Evolutionary conservation across 2,113 vertebrate species (phyloP).

Genomic region (Abramis brama): DNA sequence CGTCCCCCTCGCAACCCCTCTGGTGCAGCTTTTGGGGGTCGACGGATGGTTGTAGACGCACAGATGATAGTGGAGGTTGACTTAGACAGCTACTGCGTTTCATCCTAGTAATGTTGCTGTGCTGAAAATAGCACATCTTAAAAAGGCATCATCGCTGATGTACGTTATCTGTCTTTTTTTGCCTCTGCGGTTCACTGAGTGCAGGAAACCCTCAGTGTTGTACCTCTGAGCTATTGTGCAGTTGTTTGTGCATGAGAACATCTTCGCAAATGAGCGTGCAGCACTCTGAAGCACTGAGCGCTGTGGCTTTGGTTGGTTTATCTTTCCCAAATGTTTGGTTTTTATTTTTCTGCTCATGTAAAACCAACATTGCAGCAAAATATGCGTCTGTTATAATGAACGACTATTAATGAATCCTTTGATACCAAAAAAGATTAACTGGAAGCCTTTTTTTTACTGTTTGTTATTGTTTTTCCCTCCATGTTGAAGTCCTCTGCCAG

Average conservation of each 20-base stretch:
- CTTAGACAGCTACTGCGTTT: background rate
- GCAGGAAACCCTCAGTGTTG: constrained; percentile 34
- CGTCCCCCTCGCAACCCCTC: background rate
- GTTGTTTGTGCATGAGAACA: constrained; percentile 1
- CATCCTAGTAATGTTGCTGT: constrained; percentile 26
- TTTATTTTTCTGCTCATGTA: constrained; percentile 11
- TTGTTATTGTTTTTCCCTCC: constrained; percentile 44
- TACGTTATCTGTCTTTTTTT: background rate
- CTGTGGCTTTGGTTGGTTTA: background rate
- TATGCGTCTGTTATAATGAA: constrained; percentile 24
- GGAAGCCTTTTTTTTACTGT: constrained; percentile 18
- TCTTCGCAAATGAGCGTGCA: background rate
- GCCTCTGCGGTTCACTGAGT: background rate
- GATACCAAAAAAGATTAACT: constrained; percentile 35
- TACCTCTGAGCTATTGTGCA: constrained; percentile 4
- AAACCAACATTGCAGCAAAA: constrained; percentile 29
- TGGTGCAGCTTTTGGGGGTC: constrained; percentile 13
- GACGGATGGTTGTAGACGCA: constrained; percentile 7
- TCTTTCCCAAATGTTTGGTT: constrained; percentile 29
- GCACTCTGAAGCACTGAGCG: background rate
- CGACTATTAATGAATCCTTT: constrained; percentile 45
- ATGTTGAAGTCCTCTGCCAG: constrained; percentile 47
- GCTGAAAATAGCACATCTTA: constrained; percentile 30
- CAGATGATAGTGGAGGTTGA: constrained; percentile 8
- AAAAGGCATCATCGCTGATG: constrained; percentile 1